phyloP scores from a whole-genome alignment of 1,140 invertebrate genomes.

The Brachionus rubens region DNA sequence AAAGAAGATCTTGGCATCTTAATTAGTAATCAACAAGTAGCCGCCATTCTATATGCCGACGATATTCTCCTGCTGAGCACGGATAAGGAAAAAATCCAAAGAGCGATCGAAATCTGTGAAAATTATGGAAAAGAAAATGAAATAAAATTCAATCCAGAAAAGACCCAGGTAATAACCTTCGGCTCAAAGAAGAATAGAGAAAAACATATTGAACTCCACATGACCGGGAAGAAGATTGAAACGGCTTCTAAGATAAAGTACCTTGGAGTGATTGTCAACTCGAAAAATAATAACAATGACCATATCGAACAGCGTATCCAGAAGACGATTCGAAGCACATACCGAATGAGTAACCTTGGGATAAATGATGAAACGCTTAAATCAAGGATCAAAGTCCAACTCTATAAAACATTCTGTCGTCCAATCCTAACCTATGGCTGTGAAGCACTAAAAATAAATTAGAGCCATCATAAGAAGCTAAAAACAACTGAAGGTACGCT shows the following conservation, averaged over 20 bases:
- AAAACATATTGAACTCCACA: neutral
- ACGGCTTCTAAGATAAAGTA: neutral
- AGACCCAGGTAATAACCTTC: neutral
- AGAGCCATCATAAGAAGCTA: neutral
- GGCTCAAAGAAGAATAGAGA: neutral
- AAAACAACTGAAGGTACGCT: neutral
- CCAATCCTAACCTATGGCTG: slow-evolving; percentile 9
- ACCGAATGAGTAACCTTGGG: too few species aligned
- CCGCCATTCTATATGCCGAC: neutral
- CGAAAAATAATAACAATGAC: neutral
- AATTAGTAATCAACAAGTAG: neutral
- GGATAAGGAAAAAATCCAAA: neutral
- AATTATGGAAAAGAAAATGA: neutral
- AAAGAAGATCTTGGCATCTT: neutral
- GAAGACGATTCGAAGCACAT: too few species aligned
- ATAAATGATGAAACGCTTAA: neutral
- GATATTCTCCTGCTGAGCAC: slow-evolving; percentile 13
- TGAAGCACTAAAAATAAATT: neutral
- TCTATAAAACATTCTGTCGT: neutral
- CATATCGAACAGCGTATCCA: too few species aligned
- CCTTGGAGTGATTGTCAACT: neutral
- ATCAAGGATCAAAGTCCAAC: neutral
- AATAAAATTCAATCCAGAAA: slow-evolving; percentile 32
- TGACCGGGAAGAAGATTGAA: neutral
- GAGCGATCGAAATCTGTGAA: neutral